Evolutionary conservation across 2,888 invertebrate species (phyloP), one percentile per base, ranked within the genome.

Genomic region (Drosophila neotestacea): DNA sequence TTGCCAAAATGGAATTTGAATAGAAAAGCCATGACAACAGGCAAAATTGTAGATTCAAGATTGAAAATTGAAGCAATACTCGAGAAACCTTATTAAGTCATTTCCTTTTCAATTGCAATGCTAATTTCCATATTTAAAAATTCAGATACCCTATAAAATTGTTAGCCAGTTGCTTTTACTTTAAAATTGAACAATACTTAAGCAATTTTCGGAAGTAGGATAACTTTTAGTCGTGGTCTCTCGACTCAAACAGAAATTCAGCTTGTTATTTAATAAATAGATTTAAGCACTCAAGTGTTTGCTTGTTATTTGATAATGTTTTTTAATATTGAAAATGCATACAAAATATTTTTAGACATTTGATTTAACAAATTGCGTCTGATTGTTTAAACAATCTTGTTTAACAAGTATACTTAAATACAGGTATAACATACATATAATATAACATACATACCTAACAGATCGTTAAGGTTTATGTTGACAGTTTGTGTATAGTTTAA

Each of bases 241-340:
- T 27, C 0, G 13, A 10, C 5, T 48, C 1, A 32, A 32, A 11
- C 16, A 22, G 1, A 22, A 22, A 22, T 10, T 42, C 2, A 22
- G 6, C 36, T 38, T 9, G 5, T 13, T 38, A 48, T 34, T 61
- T 11, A 28, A 36, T 10, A 10, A 50, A 38, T 60, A 44, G 30
- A 48, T 62, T 48, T 50, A 30, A 48, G 50, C 63, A 48, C 58
- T 50, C 3, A 63, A 77, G 52, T 54, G 39, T 71, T 76, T 50
- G 41, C 42, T 54, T 54, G 13, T 58, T 47, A 36, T 36, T 54
- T 56, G 16, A 39, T 48, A 44, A 36, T 13, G 30, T 47, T 39
- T 7, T 34, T 16, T 41, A 7, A 5, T 34, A 27, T 39, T 39
- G 13, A 39, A 39, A 39, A 13, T 39, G 7, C 6, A 7, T 9